Base-by-base conservation (phyloP, 2,113 vertebrate species). In the Oryzias curvinotus region DNA sequence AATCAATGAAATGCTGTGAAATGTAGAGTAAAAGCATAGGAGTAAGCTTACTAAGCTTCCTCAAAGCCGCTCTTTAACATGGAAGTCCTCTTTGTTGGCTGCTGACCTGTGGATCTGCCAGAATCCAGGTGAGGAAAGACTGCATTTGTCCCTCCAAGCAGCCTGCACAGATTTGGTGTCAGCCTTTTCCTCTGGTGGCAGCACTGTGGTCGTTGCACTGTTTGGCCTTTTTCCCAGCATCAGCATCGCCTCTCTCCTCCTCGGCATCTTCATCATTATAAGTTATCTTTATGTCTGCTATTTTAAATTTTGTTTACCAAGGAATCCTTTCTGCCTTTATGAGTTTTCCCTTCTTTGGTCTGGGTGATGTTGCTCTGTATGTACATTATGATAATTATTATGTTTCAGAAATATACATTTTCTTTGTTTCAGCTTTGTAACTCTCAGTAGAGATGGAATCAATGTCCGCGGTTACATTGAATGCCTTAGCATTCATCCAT, bases 121-220 rank as follows among this genome's bases (percentile, higher is more conserved):
- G 69, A 79, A 65, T 78, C 83, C 66, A 86, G 82, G 81, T 69
- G 77, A 92, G 90, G 85, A 84, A 64, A 54, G 52, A 67, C 4
- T 42, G 57, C 55, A 52, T 61, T 36, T 54, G 60, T 45, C 48
- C 44, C 46, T 50, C 52, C 21, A 48, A 50, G 49, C 23, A 28
- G 14, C 41, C 53, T 64, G 26, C 49, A 14, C 16, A 14, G 44
- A 48, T 48, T 12, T 48, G 7, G n/a, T 17, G 10, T 48, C n/a
- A 48, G 47, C 18, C 47, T 48, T 18, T 48, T 8, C 36, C 47
- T 48, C 47, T 18, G 84, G 82, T 82, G 78, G 69, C 68, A 77
- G 73, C 51, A 65, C 43, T 64, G 13, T 52, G 57, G 45, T 62
- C 60, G 64, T 62, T 26, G 13, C 30, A 21, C 75, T 60, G 25